Evolutionary conservation across 2,797 vertebrate genomes (phyloP).

Genomic region (Jordanella pulchra): DNA sequence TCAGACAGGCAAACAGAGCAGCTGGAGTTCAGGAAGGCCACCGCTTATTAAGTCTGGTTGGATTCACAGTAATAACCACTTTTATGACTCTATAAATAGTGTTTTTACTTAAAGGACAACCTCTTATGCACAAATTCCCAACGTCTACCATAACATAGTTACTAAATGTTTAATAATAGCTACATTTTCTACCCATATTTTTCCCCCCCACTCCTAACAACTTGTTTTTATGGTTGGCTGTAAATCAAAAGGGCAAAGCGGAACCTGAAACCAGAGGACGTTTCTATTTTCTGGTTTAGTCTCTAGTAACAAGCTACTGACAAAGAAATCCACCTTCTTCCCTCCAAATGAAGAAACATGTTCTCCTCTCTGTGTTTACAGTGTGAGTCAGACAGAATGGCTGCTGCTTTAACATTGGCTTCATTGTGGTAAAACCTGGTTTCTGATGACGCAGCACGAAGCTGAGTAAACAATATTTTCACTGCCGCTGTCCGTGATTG

Average conservation of each 20-base stretch:
- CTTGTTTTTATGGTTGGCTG: slow-evolving; percentile 28
- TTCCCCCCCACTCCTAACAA: slow-evolving; percentile 3
- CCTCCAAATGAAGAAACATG: not conserved
- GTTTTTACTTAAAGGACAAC: not conserved
- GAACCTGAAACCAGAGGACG: slow-evolving; percentile 50
- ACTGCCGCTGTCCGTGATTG: not conserved
- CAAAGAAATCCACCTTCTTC: slow-evolving; percentile 1
- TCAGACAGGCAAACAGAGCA: slow-evolving; percentile 17
- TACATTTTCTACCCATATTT: not conserved
- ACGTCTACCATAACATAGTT: not conserved
- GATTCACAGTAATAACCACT: not conserved
- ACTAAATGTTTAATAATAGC: slow-evolving; percentile 2
- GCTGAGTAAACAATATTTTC: slow-evolving; percentile 66
- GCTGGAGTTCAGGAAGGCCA: not conserved
- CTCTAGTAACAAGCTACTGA: slow-evolving; percentile 24
- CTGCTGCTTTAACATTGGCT: slow-evolving; percentile 36
- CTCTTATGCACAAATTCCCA: not conserved
- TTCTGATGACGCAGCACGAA: slow-evolving; percentile 75
- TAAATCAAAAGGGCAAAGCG: slow-evolving; percentile 54
- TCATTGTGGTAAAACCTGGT: slow-evolving; percentile 32
- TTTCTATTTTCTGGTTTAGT: slow-evolving; percentile 53
- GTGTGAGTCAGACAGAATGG: slow-evolving; percentile 19
- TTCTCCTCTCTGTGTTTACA: not conserved
- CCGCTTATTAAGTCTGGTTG: not conserved
- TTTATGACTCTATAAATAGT: not conserved